Evolutionary conservation across 2,888 invertebrate species (phyloP).

Genomic region (Koerneria pararmatus): DNA sequence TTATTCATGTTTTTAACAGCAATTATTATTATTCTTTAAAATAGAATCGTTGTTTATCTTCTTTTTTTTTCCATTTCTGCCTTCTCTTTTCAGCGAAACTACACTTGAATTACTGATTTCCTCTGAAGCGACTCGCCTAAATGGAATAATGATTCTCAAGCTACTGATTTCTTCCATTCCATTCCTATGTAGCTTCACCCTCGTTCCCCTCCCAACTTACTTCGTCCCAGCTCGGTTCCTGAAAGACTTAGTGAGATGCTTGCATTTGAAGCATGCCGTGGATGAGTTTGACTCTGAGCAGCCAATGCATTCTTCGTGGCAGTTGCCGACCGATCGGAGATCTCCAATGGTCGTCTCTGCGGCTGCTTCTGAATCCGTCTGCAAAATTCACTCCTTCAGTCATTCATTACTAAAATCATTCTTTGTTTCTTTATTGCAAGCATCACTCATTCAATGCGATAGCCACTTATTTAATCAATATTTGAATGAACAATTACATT

Average conservation of each 20-base stretch:
- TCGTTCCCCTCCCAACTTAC: slow-evolving; percentile 27
- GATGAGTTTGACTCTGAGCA: slow-evolving; percentile 49
- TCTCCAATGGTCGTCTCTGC: slow-evolving; percentile 41
- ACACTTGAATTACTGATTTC: too few relatives aligned
- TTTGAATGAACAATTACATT: too few relatives aligned
- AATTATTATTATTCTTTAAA: not conserved
- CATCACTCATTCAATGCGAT: too few relatives aligned
- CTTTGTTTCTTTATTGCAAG: too few relatives aligned
- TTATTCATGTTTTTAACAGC: not conserved
- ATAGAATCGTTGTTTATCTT: not conserved
- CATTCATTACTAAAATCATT: too few relatives aligned
- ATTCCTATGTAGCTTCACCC: too few relatives aligned
- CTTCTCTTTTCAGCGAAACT: too few relatives aligned
- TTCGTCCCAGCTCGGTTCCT: slow-evolving; percentile 57
- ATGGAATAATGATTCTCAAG: too few relatives aligned
- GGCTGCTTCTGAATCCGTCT: slow-evolving; percentile 28
- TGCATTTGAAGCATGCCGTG: slow-evolving; percentile 54
- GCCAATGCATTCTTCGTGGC: slow-evolving; percentile 52
- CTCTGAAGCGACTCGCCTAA: too few relatives aligned
- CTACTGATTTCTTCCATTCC: too few relatives aligned
- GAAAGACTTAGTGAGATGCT: slow-evolving; percentile 49
- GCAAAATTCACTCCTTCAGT: too few relatives aligned
- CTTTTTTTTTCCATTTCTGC: not conserved
- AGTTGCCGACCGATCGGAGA: slow-evolving; percentile 50
- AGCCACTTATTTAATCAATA: too few relatives aligned